phyloP scores from a whole-genome alignment of 2,888 invertebrate species.

The Megalurothrips usitatus region DNA sequence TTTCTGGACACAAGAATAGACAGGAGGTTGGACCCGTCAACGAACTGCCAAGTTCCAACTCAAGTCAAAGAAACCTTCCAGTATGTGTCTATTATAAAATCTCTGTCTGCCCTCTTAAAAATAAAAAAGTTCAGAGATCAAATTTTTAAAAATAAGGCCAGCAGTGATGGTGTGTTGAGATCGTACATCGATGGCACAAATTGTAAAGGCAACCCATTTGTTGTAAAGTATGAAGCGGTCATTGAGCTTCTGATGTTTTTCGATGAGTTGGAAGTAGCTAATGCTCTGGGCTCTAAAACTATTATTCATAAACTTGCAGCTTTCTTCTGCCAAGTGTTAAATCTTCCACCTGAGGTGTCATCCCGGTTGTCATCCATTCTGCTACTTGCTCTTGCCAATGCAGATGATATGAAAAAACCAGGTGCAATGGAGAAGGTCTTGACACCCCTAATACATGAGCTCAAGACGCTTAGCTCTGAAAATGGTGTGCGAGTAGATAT shows the following conservation, averaged over 20 bases:
- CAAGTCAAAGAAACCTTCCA: not conserved
- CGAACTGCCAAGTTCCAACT: not conserved
- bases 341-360: not conserved
- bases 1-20: not conserved
- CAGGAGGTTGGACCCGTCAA: not conserved
- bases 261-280: not conserved
- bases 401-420: not conserved
- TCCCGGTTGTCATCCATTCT: not conserved
- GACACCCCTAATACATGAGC: not conserved
- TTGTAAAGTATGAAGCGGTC: not conserved
- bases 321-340: not conserved
- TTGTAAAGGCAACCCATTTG: not conserved
- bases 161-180: not conserved
- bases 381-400: not conserved
- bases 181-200: not conserved
- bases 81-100: not conserved
- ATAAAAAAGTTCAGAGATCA: not conserved
- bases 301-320: not conserved
- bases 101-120: not conserved
- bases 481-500: not conserved
- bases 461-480: not conserved
- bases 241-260: not conserved
- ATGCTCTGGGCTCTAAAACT: not conserved
- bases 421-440: not conserved
- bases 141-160: not conserved